A percentile compares a stretch with the other conserved stretches of the same genome.
These are phyloP conservation scores for Helicolenus hilgendorfi DNA, from an alignment of 2,797 vertebrate species.

Conservation along the genomic window DNA sequence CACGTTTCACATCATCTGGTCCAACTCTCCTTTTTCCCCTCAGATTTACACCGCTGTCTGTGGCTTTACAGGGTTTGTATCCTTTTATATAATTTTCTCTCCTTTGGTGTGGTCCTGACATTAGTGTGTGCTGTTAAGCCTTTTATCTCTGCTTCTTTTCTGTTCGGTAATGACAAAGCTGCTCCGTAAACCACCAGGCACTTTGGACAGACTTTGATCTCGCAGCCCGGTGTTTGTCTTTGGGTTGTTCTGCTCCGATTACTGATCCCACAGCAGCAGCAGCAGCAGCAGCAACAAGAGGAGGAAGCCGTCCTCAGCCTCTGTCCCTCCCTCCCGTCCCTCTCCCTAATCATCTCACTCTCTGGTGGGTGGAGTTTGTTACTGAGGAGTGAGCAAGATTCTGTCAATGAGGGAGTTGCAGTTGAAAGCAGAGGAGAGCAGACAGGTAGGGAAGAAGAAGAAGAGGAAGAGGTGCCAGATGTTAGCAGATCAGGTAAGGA, in stretches of 20 bases:
- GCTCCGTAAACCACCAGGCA: conserved; percentile 43
- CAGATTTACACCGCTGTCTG: background rate
- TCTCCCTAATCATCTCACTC: conserved; percentile 28
- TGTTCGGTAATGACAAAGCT: conserved; percentile 79
- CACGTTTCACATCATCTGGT: background rate
- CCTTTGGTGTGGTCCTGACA: background rate
- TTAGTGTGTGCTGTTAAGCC: background rate
- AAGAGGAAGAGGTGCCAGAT: conserved; percentile 21
- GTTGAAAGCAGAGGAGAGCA: conserved; percentile 46
- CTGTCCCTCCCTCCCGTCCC: conserved; percentile 39
- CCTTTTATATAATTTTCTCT: background rate
- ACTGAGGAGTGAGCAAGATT: conserved; percentile 40
- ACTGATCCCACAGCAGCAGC: conserved; percentile 49
- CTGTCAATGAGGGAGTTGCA: conserved; percentile 72
- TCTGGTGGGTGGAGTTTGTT: conserved; percentile 75
- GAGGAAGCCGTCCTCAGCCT: conserved; percentile 48
- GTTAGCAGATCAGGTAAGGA: conserved; percentile 85
- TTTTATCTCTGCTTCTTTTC: conserved; percentile 43
- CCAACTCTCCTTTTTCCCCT: background rate
- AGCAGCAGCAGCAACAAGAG: conserved; percentile 15
- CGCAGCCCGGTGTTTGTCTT: conserved; percentile 73
- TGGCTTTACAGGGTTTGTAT: background rate
- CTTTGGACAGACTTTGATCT: conserved; percentile 85
- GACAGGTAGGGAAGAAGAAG: conserved; percentile 36
- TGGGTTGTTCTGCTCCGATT: conserved; percentile 69